phyloP scores from a whole-genome alignment of 2,797 vertebrate species.

The Coluber constrictor region DNA sequence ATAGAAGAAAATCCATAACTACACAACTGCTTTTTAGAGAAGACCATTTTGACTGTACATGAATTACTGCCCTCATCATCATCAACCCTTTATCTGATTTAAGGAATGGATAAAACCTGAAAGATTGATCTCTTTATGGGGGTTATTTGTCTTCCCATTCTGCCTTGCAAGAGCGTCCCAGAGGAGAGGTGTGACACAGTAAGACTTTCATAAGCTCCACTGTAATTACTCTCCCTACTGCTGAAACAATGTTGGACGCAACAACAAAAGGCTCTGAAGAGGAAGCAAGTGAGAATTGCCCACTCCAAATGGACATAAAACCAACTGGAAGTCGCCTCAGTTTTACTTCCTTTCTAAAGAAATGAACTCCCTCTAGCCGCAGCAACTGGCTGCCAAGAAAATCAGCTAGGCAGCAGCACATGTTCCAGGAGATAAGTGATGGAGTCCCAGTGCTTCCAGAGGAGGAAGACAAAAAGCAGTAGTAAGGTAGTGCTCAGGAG shows the following conservation, averaged over 20 bases:
- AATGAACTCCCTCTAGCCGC: neutral
- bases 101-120: neutral
- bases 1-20: neutral
- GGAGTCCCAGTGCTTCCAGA: slow-evolving; percentile 97
- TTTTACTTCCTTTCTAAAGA: neutral
- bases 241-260: fast-evolving
- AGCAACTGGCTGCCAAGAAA: neutral
- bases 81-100: neutral
- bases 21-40: slow-evolving; percentile 16
- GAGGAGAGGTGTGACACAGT: neutral
- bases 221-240: neutral
- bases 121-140: neutral
- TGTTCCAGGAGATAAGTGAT: slow-evolving; percentile 84
- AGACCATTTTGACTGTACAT: slow-evolving; percentile 1
- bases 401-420: slow-evolving; percentile 87
- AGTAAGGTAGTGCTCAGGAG: slow-evolving; percentile 86
- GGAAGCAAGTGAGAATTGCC: neutral
- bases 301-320: slow-evolving; percentile 20
- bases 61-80: neutral
- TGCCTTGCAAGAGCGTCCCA: slow-evolving; percentile 13
- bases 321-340: neutral
- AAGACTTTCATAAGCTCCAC: neutral
- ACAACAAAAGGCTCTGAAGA: slow-evolving; percentile 8
- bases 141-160: neutral
- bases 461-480: slow-evolving; percentile 82